Percentiles rank a stretch among this genome's conserved stretches.
phyloP scores from a whole-genome alignment of 1,140 invertebrate genomes.

The Drosophila grimshawi region DNA sequence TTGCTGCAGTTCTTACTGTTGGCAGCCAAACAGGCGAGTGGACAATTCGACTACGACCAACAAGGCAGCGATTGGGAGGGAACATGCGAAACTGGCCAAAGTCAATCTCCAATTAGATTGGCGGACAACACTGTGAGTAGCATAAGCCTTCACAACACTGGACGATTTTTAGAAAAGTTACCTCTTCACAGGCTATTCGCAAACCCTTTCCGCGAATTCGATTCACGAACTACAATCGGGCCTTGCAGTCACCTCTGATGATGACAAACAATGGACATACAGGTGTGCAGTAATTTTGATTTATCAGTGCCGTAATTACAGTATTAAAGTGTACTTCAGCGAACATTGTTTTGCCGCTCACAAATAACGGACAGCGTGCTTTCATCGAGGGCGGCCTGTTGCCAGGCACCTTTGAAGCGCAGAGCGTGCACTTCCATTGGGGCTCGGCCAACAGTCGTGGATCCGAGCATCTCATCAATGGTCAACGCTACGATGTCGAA shows the following conservation, averaged over 20 bases:
- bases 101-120: constrained; percentile 59
- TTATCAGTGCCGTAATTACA: background rate
- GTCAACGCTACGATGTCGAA: constrained; percentile 63
- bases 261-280: constrained; percentile 65
- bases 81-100: constrained; percentile 35
- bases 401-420: constrained; percentile 86
- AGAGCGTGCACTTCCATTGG: constrained; percentile 89
- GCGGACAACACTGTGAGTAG: constrained; percentile 34
- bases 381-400: constrained; percentile 87
- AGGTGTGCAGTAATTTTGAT: constrained; percentile 27
- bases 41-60: constrained; percentile 65
- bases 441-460: constrained; percentile 66
- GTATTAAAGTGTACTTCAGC: constrained; percentile 10
- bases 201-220: constrained; percentile 36
- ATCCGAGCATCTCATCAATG: constrained; percentile 67
- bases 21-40: constrained; percentile 34
- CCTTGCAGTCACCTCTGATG: constrained; percentile 45
- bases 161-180: background rate
- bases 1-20: constrained; percentile 25
- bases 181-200: constrained; percentile 13
- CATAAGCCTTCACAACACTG: background rate
- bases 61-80: constrained; percentile 69
- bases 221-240: constrained; percentile 55
- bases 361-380: constrained; percentile 78
- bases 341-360: constrained; percentile 53